Evolutionary conservation across 2,113 vertebrate species (phyloP).

Genomic region (Oncorhynchus keta): DNA sequence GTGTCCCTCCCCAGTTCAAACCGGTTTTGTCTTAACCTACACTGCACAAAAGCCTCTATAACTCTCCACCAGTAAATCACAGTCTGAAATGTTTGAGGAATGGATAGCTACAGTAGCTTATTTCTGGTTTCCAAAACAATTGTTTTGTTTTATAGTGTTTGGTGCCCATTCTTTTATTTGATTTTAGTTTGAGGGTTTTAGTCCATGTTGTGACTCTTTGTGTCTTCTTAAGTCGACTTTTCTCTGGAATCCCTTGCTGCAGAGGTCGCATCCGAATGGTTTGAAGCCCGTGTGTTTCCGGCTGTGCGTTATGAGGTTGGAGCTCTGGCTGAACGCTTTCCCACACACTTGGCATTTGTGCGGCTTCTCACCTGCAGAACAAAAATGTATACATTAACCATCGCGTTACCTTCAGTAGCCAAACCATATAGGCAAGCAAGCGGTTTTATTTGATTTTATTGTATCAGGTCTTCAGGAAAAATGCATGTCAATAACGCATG

Average conservation of each 20-base stretch:
- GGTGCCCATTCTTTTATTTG: background rate
- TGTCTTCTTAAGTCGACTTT: conserved; percentile 97
- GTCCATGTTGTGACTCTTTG: conserved; percentile 92
- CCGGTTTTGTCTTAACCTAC: background rate
- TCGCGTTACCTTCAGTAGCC: background rate
- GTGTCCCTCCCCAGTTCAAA: conserved; percentile 1
- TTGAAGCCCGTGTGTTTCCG: conserved; percentile 98
- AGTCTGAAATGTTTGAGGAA: background rate
- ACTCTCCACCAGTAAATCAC: background rate
- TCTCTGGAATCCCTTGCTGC: conserved; percentile 95
- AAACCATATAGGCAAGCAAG: too few species aligned
- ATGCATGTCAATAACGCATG: background rate
- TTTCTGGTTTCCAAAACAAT: conserved; percentile 34
- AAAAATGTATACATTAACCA: conserved; percentile 15
- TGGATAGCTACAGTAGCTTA: conserved; percentile 40
- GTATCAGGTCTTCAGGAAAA: background rate
- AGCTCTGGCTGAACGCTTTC: conserved; percentile 98
- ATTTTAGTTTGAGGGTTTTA: background rate
- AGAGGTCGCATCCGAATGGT: conserved; percentile 94
- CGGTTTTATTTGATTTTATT: too few species aligned
- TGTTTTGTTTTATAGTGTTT: conserved; percentile 25
- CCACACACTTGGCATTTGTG: conserved; percentile 99
- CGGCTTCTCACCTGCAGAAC: conserved; percentile 90
- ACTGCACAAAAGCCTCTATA: background rate
- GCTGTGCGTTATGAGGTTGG: conserved; percentile 98